phyloP scores from a whole-genome alignment of 1,140 invertebrate species.

The Platorchestia sp. region DNA sequence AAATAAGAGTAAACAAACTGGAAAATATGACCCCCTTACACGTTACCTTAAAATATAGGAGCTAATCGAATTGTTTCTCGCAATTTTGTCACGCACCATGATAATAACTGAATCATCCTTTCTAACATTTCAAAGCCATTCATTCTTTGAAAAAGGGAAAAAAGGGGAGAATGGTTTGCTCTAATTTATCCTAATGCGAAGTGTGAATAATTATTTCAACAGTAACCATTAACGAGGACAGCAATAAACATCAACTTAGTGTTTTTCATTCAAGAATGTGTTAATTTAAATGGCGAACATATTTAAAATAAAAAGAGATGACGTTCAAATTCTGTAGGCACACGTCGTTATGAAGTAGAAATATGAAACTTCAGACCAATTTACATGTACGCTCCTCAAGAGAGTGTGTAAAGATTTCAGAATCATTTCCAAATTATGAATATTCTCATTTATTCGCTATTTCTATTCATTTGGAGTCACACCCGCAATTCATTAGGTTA shows the following conservation, averaged over 20 bases:
- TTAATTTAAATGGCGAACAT: too few species aligned
- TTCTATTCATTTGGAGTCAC: neutral
- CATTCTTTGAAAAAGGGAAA: neutral
- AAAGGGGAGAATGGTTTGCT: neutral
- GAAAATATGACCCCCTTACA: too few species aligned
- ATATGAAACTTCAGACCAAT: neutral
- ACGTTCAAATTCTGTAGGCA: too few species aligned
- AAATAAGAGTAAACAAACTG: neutral
- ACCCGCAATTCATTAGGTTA: neutral
- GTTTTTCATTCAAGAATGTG: too few species aligned
- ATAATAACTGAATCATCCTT: neutral
- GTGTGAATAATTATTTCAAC: too few species aligned
- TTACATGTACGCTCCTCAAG: neutral
- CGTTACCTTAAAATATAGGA: too few species aligned
- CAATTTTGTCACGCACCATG: neutral
- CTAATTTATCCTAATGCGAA: too few species aligned
- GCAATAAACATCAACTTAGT: too few species aligned
- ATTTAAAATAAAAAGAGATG: too few species aligned
- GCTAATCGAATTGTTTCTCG: neutral
- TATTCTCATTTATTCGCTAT: neutral
- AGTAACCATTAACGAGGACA: too few species aligned
- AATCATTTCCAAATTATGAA: neutral
- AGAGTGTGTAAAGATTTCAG: neutral
- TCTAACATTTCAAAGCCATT: neutral
- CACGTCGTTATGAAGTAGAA: too few species aligned